Evolutionary conservation across 1,140 invertebrate species (phyloP).

Genomic region (Linepithema humile): DNA sequence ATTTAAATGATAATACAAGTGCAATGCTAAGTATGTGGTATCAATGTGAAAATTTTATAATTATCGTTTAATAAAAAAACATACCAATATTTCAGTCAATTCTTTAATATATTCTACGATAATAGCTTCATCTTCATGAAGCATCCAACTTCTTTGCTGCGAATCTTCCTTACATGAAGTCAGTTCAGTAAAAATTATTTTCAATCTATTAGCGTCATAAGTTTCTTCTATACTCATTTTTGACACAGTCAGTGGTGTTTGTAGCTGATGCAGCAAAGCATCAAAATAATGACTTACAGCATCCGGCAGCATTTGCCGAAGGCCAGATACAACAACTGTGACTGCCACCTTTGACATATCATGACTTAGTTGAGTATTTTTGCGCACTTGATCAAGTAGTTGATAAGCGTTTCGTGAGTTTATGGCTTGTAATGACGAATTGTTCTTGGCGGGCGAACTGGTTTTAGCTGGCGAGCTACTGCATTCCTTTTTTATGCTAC

Average conservation of each 20-base stretch:
- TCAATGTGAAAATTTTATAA: not conserved
- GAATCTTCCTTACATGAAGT: constrained; percentile 96
- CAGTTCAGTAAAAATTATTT: constrained; percentile 92
- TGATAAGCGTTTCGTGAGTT: constrained; percentile 88
- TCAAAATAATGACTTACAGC: constrained; percentile 86
- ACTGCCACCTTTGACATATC: constrained; percentile 94
- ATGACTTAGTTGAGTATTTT: constrained; percentile 93
- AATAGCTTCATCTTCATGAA: constrained; percentile 95
- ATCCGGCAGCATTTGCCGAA: constrained; percentile 87
- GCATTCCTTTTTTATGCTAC: constrained; percentile 62
- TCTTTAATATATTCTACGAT: constrained; percentile 94
- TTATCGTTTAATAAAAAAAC: constrained; percentile 22
- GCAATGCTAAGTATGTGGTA: constrained; percentile 14
- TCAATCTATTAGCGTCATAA: constrained; percentile 91
- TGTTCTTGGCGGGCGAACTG: constrained; percentile 73
- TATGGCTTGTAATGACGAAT: constrained; percentile 80
- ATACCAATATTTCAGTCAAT: constrained; percentile 93
- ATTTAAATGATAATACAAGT: constrained; percentile 9
- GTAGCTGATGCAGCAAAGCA: constrained; percentile 84
- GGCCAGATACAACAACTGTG: constrained; percentile 89
- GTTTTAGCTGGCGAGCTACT: constrained; percentile 75
- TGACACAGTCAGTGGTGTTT: constrained; percentile 86
- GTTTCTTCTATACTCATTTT: constrained; percentile 87
- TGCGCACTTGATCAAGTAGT: constrained; percentile 90
- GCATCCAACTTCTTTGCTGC: constrained; percentile 96